phyloP scores from a whole-genome alignment of 2,113 vertebrate genomes.

The Poeciliopsis occidentalis region DNA sequence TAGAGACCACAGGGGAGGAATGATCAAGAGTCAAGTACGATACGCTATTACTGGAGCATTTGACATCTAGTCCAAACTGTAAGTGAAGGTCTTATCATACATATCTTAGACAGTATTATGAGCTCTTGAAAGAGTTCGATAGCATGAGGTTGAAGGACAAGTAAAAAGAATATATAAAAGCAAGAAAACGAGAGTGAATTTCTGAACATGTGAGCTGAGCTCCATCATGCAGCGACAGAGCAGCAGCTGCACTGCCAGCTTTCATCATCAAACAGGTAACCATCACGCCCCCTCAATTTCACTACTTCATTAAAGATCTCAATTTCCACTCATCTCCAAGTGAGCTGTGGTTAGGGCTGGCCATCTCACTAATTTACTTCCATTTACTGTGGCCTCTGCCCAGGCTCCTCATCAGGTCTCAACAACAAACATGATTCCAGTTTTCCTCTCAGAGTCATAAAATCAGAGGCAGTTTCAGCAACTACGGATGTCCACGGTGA shows the following conservation, averaged over 20 bases:
- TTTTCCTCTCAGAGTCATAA: not conserved
- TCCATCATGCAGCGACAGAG: constrained; percentile 7
- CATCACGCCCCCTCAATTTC: constrained; percentile 10
- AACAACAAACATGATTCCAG: not conserved
- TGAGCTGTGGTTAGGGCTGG: constrained; percentile 41
- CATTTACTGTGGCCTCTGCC: constrained; percentile 38
- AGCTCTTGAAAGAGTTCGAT: not conserved
- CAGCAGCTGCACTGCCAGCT: not conserved
- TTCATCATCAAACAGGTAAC: constrained; percentile 8
- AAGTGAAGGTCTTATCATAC: not conserved
- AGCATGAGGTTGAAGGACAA: not conserved
- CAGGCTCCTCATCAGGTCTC: constrained; percentile 4
- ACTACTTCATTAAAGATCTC: constrained; percentile 42
- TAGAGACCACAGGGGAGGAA: not conserved
- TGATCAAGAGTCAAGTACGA: not conserved
- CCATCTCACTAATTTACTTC: constrained; percentile 27
- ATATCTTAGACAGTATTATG: not conserved
- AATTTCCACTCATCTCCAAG: constrained; percentile 29
- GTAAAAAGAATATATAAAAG: not conserved
- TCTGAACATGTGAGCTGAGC: not conserved
- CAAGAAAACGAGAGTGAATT: not conserved
- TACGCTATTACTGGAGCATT: not conserved
- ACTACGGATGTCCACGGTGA: not conserved
- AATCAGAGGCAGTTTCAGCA: not conserved
- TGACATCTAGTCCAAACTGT: not conserved